phyloP scores from a whole-genome alignment of 1,140 invertebrate genomes.

The Spodoptera frugiperda region DNA sequence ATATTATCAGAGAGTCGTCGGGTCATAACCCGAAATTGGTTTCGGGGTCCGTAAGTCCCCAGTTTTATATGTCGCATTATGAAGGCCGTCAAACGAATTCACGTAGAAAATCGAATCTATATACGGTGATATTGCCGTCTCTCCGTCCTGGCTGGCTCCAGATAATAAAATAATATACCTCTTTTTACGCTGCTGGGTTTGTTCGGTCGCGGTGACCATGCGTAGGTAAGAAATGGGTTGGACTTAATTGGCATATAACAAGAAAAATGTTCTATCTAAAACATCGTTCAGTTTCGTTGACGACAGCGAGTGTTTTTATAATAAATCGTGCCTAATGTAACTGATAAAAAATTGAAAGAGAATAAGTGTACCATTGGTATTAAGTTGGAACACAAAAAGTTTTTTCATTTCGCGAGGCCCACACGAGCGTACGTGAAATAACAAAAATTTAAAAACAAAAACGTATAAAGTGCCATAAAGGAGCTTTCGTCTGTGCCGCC shows the following conservation, averaged over 20 bases:
- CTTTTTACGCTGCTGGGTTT: slow-evolving; percentile 66
- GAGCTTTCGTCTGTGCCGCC: slow-evolving; percentile 73
- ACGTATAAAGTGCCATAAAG: slow-evolving; percentile 82
- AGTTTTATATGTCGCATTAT: slow-evolving; percentile 86
- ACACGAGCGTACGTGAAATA: slow-evolving; percentile 58
- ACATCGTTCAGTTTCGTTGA: neutral
- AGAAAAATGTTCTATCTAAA: neutral
- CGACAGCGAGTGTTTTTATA: neutral
- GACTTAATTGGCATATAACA: slow-evolving; percentile 13
- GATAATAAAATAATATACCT: slow-evolving; percentile 83
- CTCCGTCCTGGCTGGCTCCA: slow-evolving; percentile 75
- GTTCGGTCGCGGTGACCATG: slow-evolving; percentile 35
- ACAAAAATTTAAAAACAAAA: slow-evolving; percentile 79
- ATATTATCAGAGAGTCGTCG: slow-evolving; percentile 85
- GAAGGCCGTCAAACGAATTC: slow-evolving; percentile 86
- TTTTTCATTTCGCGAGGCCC: slow-evolving; percentile 59
- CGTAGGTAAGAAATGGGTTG: slow-evolving; percentile 21
- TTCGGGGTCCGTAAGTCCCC: slow-evolving; percentile 85
- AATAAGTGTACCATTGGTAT: slow-evolving; percentile 43
- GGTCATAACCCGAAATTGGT: slow-evolving; percentile 86
- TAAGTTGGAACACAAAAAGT: slow-evolving; percentile 49
- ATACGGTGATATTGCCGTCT: slow-evolving; percentile 84
- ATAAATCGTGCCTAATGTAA: slow-evolving; percentile 16
- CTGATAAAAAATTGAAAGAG: slow-evolving; percentile 45
- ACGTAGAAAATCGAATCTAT: slow-evolving; percentile 87